Evolutionary conservation across 2,113 vertebrate species (phyloP).

Genomic region (Motacilla alba): DNA sequence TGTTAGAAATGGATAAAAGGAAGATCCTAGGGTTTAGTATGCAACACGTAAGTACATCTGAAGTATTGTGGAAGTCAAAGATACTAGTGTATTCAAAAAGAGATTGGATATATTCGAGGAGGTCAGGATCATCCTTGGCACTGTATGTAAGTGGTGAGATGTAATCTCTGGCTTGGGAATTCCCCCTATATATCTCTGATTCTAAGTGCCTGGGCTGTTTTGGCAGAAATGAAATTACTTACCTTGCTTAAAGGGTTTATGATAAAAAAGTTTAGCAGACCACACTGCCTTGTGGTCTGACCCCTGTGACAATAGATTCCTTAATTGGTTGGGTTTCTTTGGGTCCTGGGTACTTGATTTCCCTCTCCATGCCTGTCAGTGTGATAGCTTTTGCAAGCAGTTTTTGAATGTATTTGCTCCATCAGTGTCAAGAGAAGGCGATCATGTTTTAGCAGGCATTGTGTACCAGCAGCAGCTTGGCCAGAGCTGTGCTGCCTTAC

Average conservation of each 20-base stretch:
- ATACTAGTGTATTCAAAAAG: neutral
- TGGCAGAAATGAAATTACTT: neutral
- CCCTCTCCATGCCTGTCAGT: neutral
- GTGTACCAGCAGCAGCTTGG: neutral
- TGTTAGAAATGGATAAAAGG: neutral
- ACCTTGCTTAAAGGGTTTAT: neutral
- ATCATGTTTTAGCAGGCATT: neutral
- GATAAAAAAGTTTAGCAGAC: neutral
- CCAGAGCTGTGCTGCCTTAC: neutral
- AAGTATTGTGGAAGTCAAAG: neutral
- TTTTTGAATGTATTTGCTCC: neutral
- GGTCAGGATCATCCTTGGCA: neutral
- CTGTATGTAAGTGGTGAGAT: neutral
- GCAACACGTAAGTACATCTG: neutral
- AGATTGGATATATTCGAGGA: neutral
- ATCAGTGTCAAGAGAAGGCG: neutral
- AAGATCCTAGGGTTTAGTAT: neutral
- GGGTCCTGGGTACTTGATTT: neutral
- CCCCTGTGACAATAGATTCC: neutral
- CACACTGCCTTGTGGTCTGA: neutral
- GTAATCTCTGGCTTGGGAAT: slow-evolving; percentile 20
- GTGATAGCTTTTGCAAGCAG: neutral
- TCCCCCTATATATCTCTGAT: neutral
- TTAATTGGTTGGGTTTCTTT: neutral
- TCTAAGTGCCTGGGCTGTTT: neutral